Evolutionary conservation across 2,797 vertebrate species (phyloP), one percentile per base, ranked within the genome.

Genomic region (Bradypodion pumilum): DNA sequence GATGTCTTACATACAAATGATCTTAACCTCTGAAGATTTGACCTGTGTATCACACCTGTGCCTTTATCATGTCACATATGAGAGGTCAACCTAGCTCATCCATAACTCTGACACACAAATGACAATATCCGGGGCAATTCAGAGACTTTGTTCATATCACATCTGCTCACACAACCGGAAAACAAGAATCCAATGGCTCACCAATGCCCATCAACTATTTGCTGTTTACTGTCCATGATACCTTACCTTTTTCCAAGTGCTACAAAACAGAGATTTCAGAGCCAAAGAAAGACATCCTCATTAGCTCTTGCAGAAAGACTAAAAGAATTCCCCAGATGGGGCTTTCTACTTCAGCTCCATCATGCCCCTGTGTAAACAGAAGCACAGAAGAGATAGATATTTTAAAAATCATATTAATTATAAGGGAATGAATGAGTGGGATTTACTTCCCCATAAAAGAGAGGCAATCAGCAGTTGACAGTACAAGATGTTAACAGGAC

Each of bases 321-420:
- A 49, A 84, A 63, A 46, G 21, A 62, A 12, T 78, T 60, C 40
- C 52, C 66, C 75, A 72, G 75, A 78, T 84, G 40, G 82, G 42
- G 8, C 63, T 78, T 70, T 70, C 74, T 62, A 40, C 52, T 70
- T 78, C 42, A 77, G 19, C 5, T 46, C 66, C 29, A 44, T 32
- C 4, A 23, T 15, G 37, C 42, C 52, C 66, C 32, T 13, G 15
- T 78, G 29, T 70, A 83, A n/a, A 78, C 25, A 23, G 15, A 75
- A 60, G 56, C 12, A 66, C 52, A 52, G n/a, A 35, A 75, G 37
- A 66, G 32, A 75, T 59, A 23, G 62, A 16, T 56, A 29, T 56
- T 21, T 21, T 1, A 65, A 62, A 52, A 78, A 72, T 63, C 37
- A 84, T 59, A 62, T 84, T 78, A 78, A 84, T 84, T 62, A 78